Evolutionary conservation across 2,113 vertebrate species (phyloP), one percentile per base, ranked within the genome.

Genomic region (Lophotis ruficrista): DNA sequence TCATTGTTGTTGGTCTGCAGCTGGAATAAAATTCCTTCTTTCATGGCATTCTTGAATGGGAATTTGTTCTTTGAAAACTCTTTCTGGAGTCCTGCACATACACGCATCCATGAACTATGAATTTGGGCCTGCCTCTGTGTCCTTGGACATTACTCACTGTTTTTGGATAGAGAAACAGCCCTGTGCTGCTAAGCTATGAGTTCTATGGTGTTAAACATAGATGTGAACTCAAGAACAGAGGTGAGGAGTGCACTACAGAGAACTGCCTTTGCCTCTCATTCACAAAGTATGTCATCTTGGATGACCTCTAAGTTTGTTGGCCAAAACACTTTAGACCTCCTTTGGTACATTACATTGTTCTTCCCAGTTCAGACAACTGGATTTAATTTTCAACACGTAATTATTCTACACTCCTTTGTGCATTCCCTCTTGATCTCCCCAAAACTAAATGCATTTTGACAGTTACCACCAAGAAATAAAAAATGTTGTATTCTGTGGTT

Each of bases 311-410:
- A 72, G 20, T 92, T 82, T 93, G 37, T 38, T 89, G 89, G 79
- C 89, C 91, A 92, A 73, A 94, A 89, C 71, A 38, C 58, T 92
- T 77, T 43, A 92, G 83, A 90, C 87, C 91, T 97, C 89, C 94
- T 97, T 96, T 54, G 53, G 83, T 92, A 89, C 53, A 33, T 84
- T 70, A 75, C 47, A 91, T 94, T 96, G 94, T 97, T 95, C 89
- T 89, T 89, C 87, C 35, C 35, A 35, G 48, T 89, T 94, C 91
- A 94, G 86, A 84, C 87, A 94, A 96, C 91, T 91, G 94, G 91
- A 37, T 93, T 96, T 96, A 89, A 97, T 96, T 92, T 96, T 96
- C 93, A 94, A 66, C 91, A 93, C 83, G 71, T 91, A 94, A 94
- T 96, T 95, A 94, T 87, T 87, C 65, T 92, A 60, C 65, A 47